These are phyloP conservation scores for Amphipyra tragopoginis DNA, from an alignment of 2,888 invertebrate genomes.

Conservation along the genomic window DNA sequence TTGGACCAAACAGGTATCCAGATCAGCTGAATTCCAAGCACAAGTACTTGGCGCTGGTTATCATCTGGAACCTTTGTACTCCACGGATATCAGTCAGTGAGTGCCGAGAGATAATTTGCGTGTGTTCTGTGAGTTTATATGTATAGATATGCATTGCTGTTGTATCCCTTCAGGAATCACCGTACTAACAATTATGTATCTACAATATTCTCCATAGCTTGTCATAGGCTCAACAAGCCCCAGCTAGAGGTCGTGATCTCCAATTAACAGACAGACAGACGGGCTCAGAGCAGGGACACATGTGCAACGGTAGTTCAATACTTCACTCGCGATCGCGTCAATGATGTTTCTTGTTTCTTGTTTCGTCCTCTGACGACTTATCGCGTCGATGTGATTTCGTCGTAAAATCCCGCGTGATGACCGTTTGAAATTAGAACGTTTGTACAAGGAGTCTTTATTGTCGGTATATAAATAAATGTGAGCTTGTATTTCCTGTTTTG, in stretches of 20 bases:
- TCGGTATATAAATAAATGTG: slow-evolving; percentile 21
- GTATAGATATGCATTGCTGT: too few relatives aligned
- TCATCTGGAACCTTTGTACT: too few relatives aligned
- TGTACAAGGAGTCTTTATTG: slow-evolving; percentile 24
- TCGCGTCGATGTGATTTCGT: slow-evolving; percentile 27
- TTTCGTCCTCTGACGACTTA: slow-evolving; percentile 1
- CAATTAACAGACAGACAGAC: slow-evolving; percentile 50
- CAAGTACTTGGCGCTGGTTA: too few relatives aligned
- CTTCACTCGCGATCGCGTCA: slow-evolving; percentile 33
- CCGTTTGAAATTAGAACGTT: slow-evolving; percentile 27
- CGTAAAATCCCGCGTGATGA: slow-evolving; percentile 37
- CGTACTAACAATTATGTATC: background rate
- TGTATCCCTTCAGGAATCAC: background rate
- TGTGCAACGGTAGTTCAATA: slow-evolving; percentile 37
- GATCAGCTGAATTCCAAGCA: too few relatives aligned
- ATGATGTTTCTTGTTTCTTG: slow-evolving; percentile 34
- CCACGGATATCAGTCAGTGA: too few relatives aligned
- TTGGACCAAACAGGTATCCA: too few relatives aligned
- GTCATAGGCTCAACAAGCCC: slow-evolving; percentile 26
- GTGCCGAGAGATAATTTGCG: too few relatives aligned
- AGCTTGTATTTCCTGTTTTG: slow-evolving; percentile 11
- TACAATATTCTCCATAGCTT: slow-evolving; percentile 29
- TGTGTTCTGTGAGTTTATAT: too few relatives aligned
- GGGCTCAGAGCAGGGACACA: slow-evolving; percentile 39
- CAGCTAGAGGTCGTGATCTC: slow-evolving; percentile 54